phyloP scores from a whole-genome alignment of 2,113 vertebrate species.

The Chloroceryle aenea region DNA sequence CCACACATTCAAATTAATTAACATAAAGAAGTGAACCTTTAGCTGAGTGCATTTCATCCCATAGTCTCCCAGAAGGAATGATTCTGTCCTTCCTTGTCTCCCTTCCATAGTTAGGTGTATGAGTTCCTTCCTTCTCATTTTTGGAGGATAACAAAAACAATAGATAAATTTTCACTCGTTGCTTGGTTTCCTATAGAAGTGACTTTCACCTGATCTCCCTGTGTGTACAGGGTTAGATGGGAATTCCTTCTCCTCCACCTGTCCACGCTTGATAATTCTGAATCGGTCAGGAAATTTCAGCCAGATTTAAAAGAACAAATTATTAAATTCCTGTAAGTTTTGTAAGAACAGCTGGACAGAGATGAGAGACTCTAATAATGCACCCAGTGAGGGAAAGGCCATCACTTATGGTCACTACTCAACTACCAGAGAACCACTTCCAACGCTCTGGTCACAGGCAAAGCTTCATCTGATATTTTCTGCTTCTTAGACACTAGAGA shows the following conservation, averaged over 20 bases:
- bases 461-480: background rate
- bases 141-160: background rate
- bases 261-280: background rate
- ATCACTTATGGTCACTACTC: background rate
- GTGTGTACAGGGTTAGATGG: background rate
- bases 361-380: background rate
- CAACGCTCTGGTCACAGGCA: background rate
- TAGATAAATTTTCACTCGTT: background rate
- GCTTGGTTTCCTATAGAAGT: background rate
- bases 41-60: background rate
- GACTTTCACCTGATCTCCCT: background rate
- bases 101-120: background rate
- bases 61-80: background rate
- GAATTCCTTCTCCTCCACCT: background rate
- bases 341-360: background rate
- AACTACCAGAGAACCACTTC: background rate
- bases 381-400: background rate
- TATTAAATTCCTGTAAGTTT: background rate
- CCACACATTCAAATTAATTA: background rate
- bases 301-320: background rate
- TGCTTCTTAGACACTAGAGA: background rate
- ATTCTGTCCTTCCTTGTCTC: background rate
- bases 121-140: background rate
- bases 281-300: background rate
- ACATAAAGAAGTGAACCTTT: background rate